These are phyloP conservation scores for Trachops cirrhosus DNA, from an alignment of 2,797 vertebrate species.

Conservation along the genomic window DNA sequence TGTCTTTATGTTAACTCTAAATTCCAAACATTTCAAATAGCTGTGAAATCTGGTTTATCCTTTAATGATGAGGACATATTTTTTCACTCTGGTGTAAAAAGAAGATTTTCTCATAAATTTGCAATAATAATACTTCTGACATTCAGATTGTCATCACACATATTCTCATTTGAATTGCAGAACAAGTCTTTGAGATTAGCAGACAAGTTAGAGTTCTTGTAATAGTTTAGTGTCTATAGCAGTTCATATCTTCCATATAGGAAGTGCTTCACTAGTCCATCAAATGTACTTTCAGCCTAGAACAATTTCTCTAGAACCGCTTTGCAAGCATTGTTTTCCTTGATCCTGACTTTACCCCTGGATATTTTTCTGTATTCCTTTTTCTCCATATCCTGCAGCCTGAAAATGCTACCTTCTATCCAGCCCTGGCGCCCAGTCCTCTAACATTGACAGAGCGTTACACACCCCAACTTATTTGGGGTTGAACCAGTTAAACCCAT, in stretches of 20 bases:
- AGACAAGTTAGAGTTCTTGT: neutral
- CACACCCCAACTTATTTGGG: neutral
- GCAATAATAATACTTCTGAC: constrained; percentile 48
- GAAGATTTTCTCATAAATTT: constrained; percentile 54
- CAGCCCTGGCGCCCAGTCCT: neutral
- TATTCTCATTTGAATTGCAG: constrained; percentile 61
- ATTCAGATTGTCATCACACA: constrained; percentile 50
- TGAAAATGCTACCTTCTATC: neutral
- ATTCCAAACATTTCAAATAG: neutral
- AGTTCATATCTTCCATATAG: neutral
- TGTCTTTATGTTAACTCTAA: constrained; percentile 12
- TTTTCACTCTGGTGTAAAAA: constrained; percentile 18
- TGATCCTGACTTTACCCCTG: neutral
- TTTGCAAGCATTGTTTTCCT: neutral
- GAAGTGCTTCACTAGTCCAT: neutral
- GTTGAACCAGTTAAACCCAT: neutral
- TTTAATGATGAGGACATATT: constrained; percentile 1
- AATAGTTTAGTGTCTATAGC: neutral
- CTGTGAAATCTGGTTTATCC: constrained; percentile 30
- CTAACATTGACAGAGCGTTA: neutral
- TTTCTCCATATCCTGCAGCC: neutral
- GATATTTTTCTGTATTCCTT: neutral
- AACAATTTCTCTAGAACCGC: neutral
- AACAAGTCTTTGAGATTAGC: constrained; percentile 6
- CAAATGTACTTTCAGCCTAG: neutral